phyloP scores from a whole-genome alignment of 2,113 vertebrate species.

The Acanthochromis polyacanthus region DNA sequence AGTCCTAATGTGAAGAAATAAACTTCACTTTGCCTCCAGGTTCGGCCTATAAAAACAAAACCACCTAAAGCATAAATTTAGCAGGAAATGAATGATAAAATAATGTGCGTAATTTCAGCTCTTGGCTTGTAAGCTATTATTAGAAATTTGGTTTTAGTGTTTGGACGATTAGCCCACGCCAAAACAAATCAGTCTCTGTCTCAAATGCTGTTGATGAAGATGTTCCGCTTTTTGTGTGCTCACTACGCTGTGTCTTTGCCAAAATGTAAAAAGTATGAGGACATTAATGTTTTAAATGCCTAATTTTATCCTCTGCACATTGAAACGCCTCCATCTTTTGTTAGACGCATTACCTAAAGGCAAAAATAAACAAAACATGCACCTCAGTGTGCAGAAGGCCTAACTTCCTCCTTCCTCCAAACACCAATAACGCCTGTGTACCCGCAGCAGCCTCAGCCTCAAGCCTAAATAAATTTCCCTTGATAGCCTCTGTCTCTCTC shows the following conservation, averaged over 20 bases:
- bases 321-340: background rate
- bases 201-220: background rate
- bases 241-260: background rate
- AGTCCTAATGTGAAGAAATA: conserved; percentile 46
- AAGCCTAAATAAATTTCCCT: conserved; percentile 57
- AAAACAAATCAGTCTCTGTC: background rate
- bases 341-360: conserved; percentile 7
- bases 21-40: conserved; percentile 28
- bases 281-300: background rate
- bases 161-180: conserved; percentile 12
- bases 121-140: conserved; percentile 4
- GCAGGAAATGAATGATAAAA: conserved; percentile 31
- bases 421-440: conserved; percentile 48
- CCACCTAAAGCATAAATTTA: conserved; percentile 27
- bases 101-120: conserved; percentile 27
- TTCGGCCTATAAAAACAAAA: conserved; percentile 30
- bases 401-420: conserved; percentile 27
- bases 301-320: background rate
- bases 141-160: conserved; percentile 28
- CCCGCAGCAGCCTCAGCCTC: conserved; percentile 30
- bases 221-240: background rate
- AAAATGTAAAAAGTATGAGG: background rate
- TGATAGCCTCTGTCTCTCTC: conserved; percentile 51
- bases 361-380: background rate
- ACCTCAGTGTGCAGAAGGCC: conserved; percentile 31